These are phyloP conservation scores for Chromobotia macracanthus DNA, from an alignment of 2,797 vertebrate genomes.

Conservation along the genomic window DNA sequence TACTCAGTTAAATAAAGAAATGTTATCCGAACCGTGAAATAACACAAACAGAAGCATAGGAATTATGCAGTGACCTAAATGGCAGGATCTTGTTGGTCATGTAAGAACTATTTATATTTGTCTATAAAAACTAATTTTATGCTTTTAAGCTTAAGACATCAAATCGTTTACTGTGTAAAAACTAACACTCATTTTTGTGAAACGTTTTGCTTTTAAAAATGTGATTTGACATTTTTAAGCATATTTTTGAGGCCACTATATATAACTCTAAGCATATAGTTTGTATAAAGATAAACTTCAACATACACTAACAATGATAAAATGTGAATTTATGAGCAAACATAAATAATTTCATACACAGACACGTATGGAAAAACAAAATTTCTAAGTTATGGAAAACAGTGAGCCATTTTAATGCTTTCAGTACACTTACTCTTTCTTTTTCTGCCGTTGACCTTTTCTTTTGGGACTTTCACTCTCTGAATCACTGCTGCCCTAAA, in stretches of 20 bases:
- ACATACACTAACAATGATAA: not conserved
- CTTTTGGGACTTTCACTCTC: conserved; percentile 93
- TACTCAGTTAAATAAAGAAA: too few relatives aligned
- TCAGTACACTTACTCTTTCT: conserved; percentile 87
- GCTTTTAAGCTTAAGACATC: too few relatives aligned
- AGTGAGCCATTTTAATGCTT: not conserved
- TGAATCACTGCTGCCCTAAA: conserved; percentile 94
- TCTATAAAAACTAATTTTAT: not conserved
- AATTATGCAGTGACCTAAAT: not conserved
- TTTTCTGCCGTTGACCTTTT: conserved; percentile 85
- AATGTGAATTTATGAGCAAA: not conserved
- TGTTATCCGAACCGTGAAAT: not conserved
- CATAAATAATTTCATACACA: not conserved
- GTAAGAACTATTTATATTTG: too few relatives aligned
- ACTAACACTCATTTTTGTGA: too few relatives aligned
- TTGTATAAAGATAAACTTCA: not conserved
- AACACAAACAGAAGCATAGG: not conserved
- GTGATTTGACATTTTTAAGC: too few relatives aligned
- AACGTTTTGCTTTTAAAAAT: too few relatives aligned
- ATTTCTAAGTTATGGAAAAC: not conserved
- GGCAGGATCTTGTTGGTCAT: too few relatives aligned
- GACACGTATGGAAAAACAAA: not conserved
- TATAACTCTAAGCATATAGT: not conserved
- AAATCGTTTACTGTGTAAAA: too few relatives aligned
- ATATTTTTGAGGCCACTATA: not conserved